These are phyloP conservation scores for Scopus umbretta DNA, from an alignment of 2,113 vertebrate species.

Conservation along the genomic window DNA sequence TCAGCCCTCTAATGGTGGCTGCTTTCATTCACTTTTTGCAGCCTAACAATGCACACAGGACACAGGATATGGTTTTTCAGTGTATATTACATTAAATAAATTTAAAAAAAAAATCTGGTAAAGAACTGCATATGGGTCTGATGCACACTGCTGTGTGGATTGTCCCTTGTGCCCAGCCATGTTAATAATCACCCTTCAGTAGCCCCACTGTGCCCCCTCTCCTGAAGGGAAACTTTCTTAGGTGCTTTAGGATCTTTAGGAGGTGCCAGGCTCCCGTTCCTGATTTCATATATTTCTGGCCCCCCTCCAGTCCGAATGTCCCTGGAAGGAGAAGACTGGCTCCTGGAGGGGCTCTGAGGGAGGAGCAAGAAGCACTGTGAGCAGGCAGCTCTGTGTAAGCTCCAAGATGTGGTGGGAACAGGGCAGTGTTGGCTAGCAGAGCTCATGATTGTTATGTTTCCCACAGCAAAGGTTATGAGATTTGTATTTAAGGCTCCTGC, in stretches of 20 bases:
- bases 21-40: background rate
- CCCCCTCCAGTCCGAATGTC: rapidly evolving
- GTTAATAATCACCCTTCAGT: background rate
- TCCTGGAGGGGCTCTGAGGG: background rate
- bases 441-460: background rate
- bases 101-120: background rate
- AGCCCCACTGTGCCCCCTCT: background rate
- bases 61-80: background rate
- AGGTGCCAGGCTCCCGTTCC: background rate
- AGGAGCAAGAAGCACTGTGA: background rate
- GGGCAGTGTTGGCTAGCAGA: rapidly evolving
- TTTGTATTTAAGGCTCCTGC: background rate
- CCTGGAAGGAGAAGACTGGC: background rate
- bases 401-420: background rate
- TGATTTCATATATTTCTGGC: background rate
- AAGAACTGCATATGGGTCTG: background rate
- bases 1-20: background rate
- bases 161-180: rapidly evolving
- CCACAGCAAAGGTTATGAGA: background rate
- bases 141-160: rapidly evolving
- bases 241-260: background rate
- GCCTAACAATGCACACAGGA: background rate
- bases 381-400: background rate
- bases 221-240: background rate
- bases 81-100: background rate